These are phyloP conservation scores for Chiroxiphia lanceolata DNA, from an alignment of 2,797 vertebrate species.

Conservation along the genomic window DNA sequence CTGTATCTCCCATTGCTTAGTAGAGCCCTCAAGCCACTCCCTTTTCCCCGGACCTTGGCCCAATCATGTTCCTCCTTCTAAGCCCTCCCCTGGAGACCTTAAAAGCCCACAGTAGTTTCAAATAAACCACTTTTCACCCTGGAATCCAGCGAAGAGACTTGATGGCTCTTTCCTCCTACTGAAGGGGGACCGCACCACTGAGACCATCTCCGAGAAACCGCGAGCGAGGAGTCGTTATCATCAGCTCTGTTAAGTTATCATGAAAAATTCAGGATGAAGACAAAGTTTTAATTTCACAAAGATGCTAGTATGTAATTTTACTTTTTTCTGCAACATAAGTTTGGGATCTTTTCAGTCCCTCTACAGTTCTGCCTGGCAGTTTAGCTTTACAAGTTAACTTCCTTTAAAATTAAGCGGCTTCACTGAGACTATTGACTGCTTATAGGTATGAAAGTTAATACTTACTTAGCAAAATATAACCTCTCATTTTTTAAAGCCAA, in stretches of 20 bases:
- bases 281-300: neutral
- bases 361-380: neutral
- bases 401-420: slow-evolving; percentile 4
- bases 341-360: neutral
- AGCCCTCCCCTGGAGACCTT: too few species aligned
- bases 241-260: neutral
- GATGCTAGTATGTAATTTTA: neutral
- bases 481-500: neutral
- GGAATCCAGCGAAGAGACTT: too few species aligned
- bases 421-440: neutral
- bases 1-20: too few species aligned
- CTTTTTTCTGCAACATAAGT: neutral
- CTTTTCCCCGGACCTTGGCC: too few species aligned
- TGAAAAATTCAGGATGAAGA: neutral
- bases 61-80: too few species aligned
- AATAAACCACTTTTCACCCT: too few species aligned
- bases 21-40: too few species aligned
- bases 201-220: too few species aligned
- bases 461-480: neutral
- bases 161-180: too few species aligned
- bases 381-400: neutral
- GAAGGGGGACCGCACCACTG: too few species aligned
- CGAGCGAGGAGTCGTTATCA: too few species aligned
- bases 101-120: too few species aligned
- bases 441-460: neutral